A percentile compares a stretch with the other conserved stretches of the same genome.
These are phyloP conservation scores for Hippolais icterina DNA, from an alignment of 2,113 vertebrate genomes.

Conservation along the genomic window DNA sequence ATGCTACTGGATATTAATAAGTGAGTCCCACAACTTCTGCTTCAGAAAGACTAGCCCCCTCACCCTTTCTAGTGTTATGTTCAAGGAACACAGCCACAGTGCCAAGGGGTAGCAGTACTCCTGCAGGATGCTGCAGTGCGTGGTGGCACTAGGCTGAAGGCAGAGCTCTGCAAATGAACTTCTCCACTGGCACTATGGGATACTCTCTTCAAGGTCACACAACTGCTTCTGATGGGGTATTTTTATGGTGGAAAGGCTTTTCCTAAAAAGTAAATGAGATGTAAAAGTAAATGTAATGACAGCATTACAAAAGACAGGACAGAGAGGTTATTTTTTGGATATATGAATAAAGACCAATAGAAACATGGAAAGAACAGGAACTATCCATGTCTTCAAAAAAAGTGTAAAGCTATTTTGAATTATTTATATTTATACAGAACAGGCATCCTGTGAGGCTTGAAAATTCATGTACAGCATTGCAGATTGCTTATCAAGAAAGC, in stretches of 20 bases:
- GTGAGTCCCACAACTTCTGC: neutral
- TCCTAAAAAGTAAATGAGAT: neutral
- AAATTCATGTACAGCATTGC: neutral
- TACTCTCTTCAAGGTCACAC: neutral
- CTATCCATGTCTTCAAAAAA: neutral
- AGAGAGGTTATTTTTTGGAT: neutral
- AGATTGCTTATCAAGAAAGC: neutral
- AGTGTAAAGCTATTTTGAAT: neutral
- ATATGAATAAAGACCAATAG: neutral
- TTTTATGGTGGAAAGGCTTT: neutral
- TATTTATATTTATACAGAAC: neutral
- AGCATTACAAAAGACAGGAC: neutral
- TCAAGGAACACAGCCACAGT: neutral
- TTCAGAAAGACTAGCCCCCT: neutral
- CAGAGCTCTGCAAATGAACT: neutral
- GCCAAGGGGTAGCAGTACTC: neutral
- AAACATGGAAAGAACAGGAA: neutral
- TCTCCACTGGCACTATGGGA: rapidly evolving
- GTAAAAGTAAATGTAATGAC: neutral
- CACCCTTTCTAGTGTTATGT: neutral
- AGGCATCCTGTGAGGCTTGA: neutral
- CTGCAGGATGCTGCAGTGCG: rapidly evolving
- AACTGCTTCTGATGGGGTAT: neutral
- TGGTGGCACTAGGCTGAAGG: neutral
- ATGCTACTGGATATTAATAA: neutral